A percentile compares a stretch with the other conserved stretches of the same genome.
These are phyloP conservation scores for Drosophila rellima DNA, from an alignment of 2,888 invertebrate species.

Conservation along the genomic window DNA sequence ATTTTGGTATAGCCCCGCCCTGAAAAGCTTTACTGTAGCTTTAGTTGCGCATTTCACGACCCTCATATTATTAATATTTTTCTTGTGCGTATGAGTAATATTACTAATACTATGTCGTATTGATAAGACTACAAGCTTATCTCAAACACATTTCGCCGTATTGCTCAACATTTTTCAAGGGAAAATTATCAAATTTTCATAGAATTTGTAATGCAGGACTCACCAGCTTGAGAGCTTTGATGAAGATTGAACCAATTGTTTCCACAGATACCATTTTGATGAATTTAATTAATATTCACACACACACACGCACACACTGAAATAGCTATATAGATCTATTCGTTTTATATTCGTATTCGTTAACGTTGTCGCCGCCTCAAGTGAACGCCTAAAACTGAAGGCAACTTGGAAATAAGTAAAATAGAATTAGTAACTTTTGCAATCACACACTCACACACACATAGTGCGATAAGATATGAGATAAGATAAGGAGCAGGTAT, in stretches of 20 bases:
- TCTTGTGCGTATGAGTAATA: conserved; percentile 63
- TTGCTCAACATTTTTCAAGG: conserved; percentile 49
- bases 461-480: conserved; percentile 54
- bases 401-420: conserved; percentile 19
- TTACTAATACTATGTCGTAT: conserved; percentile 45
- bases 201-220: conserved; percentile 29
- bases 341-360: conserved; percentile 51
- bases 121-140: conserved; percentile 52
- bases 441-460: conserved; percentile 49
- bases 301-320: background rate
- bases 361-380: conserved; percentile 71
- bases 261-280: conserved; percentile 92
- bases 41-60: conserved; percentile 22
- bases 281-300: conserved; percentile 9
- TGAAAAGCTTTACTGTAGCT: conserved; percentile 33
- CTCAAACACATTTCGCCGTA: conserved; percentile 17
- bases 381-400: conserved; percentile 64
- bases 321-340: background rate
- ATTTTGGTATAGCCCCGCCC: conserved; percentile 38
- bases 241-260: conserved; percentile 92
- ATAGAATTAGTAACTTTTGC: conserved; percentile 76
- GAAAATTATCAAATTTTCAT: background rate
- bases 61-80: conserved; percentile 24
- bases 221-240: conserved; percentile 94
- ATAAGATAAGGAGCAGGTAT: conserved; percentile 20